Percentiles rank a stretch among this genome's conserved stretches.
Evolutionary conservation across 1,140 invertebrate species (phyloP).

Genomic region (Venustaconcha ellipsiformis): DNA sequence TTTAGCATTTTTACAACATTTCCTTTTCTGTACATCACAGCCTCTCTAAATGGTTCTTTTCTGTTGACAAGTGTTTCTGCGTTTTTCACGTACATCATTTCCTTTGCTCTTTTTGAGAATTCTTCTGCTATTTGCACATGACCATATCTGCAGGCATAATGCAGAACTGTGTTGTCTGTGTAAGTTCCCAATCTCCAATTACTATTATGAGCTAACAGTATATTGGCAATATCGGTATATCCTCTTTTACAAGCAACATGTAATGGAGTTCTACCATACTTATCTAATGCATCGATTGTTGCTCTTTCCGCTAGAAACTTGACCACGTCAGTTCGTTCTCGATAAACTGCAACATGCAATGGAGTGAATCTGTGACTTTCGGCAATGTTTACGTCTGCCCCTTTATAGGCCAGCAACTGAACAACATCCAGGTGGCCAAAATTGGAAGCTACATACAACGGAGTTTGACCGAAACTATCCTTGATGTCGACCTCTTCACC

Average conservation of each 20-base stretch:
- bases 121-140: too few relatives aligned
- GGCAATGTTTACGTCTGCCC: neutral
- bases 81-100: too few relatives aligned
- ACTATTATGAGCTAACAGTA: neutral
- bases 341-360: constrained; percentile 16
- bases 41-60: too few relatives aligned
- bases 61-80: too few relatives aligned
- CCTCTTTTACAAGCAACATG: constrained; percentile 19
- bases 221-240: constrained; percentile 5
- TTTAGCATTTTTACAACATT: too few relatives aligned
- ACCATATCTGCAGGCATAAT: too few relatives aligned
- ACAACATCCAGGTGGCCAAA: neutral
- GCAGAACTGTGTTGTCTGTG: too few relatives aligned
- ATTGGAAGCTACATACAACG: constrained; percentile 3
- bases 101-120: too few relatives aligned
- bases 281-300: constrained; percentile 1
- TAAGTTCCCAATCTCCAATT: too few relatives aligned
- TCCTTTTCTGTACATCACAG: too few relatives aligned
- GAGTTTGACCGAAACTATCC: constrained; percentile 24
- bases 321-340: neutral
- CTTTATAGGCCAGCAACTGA: neutral
- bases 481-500: constrained; percentile 13
- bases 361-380: constrained; percentile 29
- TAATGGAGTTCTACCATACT: too few relatives aligned
- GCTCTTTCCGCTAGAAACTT: neutral